phyloP scores from a whole-genome alignment of 53 echinoderm and acorn worm species.

The Temnopleurus reevesii region DNA sequence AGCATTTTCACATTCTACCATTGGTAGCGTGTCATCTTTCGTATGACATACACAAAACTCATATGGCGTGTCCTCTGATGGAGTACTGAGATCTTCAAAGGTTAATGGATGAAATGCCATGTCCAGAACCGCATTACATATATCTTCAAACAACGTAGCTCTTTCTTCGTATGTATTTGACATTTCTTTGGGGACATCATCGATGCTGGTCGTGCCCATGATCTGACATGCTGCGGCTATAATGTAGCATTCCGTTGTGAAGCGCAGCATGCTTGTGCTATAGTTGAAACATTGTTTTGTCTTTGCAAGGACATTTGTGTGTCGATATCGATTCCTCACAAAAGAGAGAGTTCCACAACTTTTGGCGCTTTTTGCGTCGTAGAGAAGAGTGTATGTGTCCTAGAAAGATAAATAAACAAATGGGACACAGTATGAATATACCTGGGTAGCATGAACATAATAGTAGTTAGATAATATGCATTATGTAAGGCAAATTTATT shows the following conservation, averaged over 20 bases:
- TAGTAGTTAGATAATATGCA: too few relatives aligned
- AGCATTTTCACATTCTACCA: not conserved
- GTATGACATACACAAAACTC: not conserved
- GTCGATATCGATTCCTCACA: not conserved
- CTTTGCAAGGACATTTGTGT: not conserved
- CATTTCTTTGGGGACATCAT: not conserved
- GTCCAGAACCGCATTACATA: not conserved
- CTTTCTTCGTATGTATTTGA: not conserved
- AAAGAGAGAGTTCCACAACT: slow-evolving; percentile 11
- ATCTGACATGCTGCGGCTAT: slow-evolving; percentile 2
- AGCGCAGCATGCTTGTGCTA: slow-evolving; percentile 12
- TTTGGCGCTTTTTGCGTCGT: not conserved
- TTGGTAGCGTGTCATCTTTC: not conserved
- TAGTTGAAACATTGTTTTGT: not conserved
- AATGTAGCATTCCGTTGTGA: not conserved
- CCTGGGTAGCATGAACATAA: too few relatives aligned
- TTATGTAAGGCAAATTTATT: too few relatives aligned
- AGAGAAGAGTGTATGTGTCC: slow-evolving; percentile 25
- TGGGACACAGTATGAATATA: too few relatives aligned
- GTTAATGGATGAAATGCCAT: slow-evolving; percentile 15
- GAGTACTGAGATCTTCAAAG: not conserved
- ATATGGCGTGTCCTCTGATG: not conserved
- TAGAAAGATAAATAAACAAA: not conserved
- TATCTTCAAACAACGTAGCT: not conserved
- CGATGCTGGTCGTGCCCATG: not conserved